A percentile compares a stretch with the other conserved stretches of the same genome.
These are phyloP conservation scores for Uropsilus gracilis DNA, from an alignment of 2,113 vertebrate species.

Conservation along the genomic window DNA sequence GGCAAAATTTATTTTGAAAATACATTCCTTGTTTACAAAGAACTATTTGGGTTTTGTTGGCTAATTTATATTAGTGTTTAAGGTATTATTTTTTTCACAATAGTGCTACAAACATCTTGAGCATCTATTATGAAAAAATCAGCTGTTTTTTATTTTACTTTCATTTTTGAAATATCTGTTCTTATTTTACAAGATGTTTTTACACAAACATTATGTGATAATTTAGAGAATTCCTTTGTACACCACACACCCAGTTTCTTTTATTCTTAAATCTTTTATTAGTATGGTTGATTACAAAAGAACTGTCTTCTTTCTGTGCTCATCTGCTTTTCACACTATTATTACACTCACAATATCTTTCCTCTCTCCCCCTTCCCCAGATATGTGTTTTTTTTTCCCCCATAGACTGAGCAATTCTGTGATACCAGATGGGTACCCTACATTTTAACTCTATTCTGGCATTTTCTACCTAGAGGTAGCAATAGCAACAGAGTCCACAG, in stretches of 20 bases:
- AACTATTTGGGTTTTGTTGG: constrained; percentile 31
- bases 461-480: not conserved
- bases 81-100: constrained; percentile 26
- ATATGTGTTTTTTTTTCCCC: not conserved
- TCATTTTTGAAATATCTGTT: constrained; percentile 21
- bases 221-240: not conserved
- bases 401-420: not conserved
- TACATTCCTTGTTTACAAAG: constrained; percentile 44
- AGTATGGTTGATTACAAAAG: not conserved
- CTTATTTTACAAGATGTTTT: constrained; percentile 51
- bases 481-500: not conserved
- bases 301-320: not conserved
- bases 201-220: too few species aligned
- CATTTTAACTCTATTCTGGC: not conserved
- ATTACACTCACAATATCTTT: not conserved
- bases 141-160: constrained; percentile 38
- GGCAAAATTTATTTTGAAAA: not conserved
- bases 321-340: not conserved
- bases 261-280: not conserved
- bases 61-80: constrained; percentile 30
- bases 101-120: constrained; percentile 33
- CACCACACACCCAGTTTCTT: not conserved
- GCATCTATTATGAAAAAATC: constrained; percentile 33
- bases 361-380: not conserved
- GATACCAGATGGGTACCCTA: not conserved